A percentile compares a stretch with the other conserved stretches of the same genome.
Evolutionary conservation across 2,888 invertebrate genomes (phyloP).

Genomic region (Yponomeuta sedellus): DNA sequence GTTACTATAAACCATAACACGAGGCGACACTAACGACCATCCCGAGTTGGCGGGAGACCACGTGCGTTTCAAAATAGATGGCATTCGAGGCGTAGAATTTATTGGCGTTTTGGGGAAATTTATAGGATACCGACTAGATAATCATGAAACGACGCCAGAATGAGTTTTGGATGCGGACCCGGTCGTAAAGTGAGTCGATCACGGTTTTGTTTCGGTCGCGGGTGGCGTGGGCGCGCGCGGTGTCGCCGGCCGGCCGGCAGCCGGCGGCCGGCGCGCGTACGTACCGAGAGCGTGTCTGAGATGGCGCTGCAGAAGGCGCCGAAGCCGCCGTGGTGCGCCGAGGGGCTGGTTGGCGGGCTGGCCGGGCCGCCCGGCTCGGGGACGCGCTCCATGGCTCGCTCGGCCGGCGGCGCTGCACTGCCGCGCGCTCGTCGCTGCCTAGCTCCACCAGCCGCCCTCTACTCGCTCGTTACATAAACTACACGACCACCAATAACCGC

Average conservation of each 20-base stretch:
- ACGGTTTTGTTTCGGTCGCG: neutral
- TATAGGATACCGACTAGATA: conserved; percentile 34
- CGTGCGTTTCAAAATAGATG: conserved; percentile 63
- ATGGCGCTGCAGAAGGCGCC: conserved; percentile 72
- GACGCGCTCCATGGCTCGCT: conserved; percentile 21
- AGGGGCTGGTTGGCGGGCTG: conserved; percentile 35
- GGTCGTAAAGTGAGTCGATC: conserved; percentile 28
- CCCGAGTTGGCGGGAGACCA: conserved; percentile 50
- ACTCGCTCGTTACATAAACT: conserved; percentile 62
- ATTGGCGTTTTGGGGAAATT: conserved; percentile 34
- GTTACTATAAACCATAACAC: conserved; percentile 27
- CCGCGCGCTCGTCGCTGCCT: conserved; percentile 35
- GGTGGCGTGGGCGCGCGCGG: neutral
- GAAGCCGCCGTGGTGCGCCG: conserved; percentile 55
- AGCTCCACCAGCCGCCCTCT: conserved; percentile 24
- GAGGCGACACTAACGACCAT: conserved; percentile 21
- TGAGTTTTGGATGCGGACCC: conserved; percentile 37
- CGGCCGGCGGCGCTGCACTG: conserved; percentile 55
- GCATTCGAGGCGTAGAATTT: conserved; percentile 41
- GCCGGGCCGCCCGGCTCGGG: conserved; percentile 35
- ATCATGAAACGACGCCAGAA: conserved; percentile 40
- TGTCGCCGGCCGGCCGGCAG: neutral
- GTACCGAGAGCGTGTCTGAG: conserved; percentile 71
- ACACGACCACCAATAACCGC: conserved; percentile 47
- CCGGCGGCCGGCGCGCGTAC: conserved; percentile 33